Evolutionary conservation across 2,797 vertebrate species (phyloP).

Genomic region (Acipenser ruthenus): DNA sequence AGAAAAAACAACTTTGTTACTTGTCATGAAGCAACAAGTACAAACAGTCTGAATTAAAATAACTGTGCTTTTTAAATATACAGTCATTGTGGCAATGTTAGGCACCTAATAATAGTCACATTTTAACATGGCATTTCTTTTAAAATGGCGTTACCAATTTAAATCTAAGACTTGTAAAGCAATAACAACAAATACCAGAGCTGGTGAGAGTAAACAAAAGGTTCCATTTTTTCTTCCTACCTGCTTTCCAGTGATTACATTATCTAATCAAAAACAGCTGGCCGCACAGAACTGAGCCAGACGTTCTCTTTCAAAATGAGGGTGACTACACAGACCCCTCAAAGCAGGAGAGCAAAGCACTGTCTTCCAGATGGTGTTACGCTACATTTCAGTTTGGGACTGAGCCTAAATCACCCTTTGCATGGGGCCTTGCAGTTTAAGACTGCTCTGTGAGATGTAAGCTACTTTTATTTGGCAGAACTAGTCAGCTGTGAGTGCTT

Average conservation of each 20-base stretch:
- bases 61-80: no score
- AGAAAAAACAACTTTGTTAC: no score
- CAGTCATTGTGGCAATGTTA: no score
- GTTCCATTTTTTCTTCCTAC: slow-evolving; percentile 13
- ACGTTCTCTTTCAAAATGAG: slow-evolving; percentile 11
- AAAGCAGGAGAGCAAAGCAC: slow-evolving; percentile 2
- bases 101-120: no score
- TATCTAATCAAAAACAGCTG: slow-evolving; percentile 25
- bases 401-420: slow-evolving; percentile 5
- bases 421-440: not conserved
- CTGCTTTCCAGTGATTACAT: slow-evolving; percentile 16
- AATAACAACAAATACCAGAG: not conserved
- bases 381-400: slow-evolving; percentile 13
- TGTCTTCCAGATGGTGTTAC: slow-evolving; percentile 9
- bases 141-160: not conserved
- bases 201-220: not conserved
- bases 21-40: no score
- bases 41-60: no score
- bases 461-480: not conserved
- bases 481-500: no score
- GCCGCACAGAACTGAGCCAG: slow-evolving; percentile 16
- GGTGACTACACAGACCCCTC: slow-evolving; percentile 22
- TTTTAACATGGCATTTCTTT: no score
- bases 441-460: not conserved
- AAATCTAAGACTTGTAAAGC: not conserved